Conservation (phyloP, 1,140 invertebrate species). For the Drosophila ironensis region DNA sequence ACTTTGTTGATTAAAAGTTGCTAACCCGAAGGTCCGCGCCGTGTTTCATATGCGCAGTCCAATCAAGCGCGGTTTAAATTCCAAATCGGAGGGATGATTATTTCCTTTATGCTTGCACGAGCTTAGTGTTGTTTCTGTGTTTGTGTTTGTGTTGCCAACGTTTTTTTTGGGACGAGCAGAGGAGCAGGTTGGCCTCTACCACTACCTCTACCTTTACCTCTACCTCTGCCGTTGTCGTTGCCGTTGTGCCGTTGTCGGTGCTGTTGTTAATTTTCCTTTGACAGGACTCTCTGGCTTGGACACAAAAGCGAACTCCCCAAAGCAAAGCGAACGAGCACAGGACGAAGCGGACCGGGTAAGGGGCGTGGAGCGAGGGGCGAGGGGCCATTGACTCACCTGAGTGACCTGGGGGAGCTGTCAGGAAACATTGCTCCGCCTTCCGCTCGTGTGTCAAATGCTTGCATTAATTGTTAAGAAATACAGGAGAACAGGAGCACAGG, state of each 20-base stretch:
- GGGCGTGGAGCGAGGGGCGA: no score
- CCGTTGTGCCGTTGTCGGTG: no score
- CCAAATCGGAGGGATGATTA: constrained; percentile 3
- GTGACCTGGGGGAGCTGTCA: constrained; percentile 33
- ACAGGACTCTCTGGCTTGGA: constrained; percentile 12
- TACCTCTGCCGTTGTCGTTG: no score
- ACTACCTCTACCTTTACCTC: no score
- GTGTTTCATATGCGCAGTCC: neutral
- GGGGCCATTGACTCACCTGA: constrained; percentile 16
- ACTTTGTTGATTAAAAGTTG: constrained; percentile 18
- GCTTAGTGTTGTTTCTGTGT: no score
- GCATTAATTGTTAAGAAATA: constrained; percentile 48
- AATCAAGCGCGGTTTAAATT: neutral
- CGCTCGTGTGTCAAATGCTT: constrained; percentile 26
- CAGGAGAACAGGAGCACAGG: neutral
- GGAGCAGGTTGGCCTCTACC: no score
- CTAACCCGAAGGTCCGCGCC: neutral
- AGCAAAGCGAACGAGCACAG: neutral
- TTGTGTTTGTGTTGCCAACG: no score
- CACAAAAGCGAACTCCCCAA: constrained; percentile 7
- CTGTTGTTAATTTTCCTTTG: constrained; percentile 15
- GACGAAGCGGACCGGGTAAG: no score
- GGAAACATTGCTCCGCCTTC: constrained; percentile 12
- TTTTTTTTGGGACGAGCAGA: no score
- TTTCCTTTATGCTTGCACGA: neutral